Evolutionary conservation across 2,113 vertebrate genomes (phyloP), one percentile per base, ranked within the genome.

Genomic region (Protomyctophum bolini): DNA sequence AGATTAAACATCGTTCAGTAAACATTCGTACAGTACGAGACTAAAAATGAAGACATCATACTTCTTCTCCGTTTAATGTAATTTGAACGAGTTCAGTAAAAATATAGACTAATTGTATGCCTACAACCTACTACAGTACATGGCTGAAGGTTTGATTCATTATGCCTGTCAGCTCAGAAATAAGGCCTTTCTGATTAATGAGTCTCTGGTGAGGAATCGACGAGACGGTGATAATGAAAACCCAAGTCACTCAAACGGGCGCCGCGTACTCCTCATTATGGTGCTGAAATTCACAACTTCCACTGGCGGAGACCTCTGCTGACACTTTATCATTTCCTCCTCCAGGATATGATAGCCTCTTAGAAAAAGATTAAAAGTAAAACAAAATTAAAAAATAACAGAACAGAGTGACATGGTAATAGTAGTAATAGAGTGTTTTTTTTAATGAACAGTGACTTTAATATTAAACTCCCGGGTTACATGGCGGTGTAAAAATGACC

Each of bases 261-360:
- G 72, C 54, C 65, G 41, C 70, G n/a, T n/a, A 66, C 57, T 48
- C 81, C 54, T 66, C 50, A 83, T 65, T 65, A 73, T 64, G 61
- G 56, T 56, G 56, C 47, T 57, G 14, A 75, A 74, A 81, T 72
- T 52, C 55, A 70, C 56, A 45, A 70, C 76, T 72, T 73, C 76
- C 77, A 49, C 55, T 47, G 52, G 51, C 61, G 68, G 61, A 54
- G 62, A 28, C 33, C 33, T 41, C 4, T 41, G 65, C 29, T 11
- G 14, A 10, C 8, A 63, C 63, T 14, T 46, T 46, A 59, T 80
- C 41, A 78, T 83, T 81, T 78, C 79, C 85, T 75, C 70, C 47
- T 29, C 57, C 66, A 1, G 0, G 79, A 75, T 84, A 76, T 79
- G 70, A 83, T 63, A 8, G 2, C 50, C 64, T 71, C 70, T 63